phyloP scores from a whole-genome alignment of 2,797 vertebrate species.

The Nothura maculosa region DNA sequence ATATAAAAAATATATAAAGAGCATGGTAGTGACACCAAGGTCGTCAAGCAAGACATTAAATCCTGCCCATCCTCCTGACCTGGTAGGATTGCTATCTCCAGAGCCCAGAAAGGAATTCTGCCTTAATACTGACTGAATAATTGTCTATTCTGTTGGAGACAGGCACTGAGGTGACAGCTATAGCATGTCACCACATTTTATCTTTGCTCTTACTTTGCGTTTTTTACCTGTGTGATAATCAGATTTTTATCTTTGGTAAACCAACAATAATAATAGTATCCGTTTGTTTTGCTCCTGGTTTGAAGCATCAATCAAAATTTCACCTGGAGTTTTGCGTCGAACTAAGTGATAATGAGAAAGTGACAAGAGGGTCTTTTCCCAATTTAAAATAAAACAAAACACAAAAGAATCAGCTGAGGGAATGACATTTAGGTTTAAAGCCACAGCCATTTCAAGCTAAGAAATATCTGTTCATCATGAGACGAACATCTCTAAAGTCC shows the following conservation, averaged over 20 bases:
- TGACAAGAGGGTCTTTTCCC: not conserved
- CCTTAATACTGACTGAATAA: not conserved
- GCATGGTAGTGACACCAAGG: not conserved
- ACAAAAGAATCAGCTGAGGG: not conserved
- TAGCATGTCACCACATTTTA: not conserved
- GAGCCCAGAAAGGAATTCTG: not conserved
- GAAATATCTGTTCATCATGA: not conserved
- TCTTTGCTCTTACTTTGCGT: not conserved
- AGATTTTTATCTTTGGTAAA: not conserved
- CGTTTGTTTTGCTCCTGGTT: not conserved
- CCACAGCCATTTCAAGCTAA: not conserved
- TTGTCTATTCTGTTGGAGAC: not conserved
- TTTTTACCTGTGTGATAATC: not conserved
- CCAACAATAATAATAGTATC: not conserved
- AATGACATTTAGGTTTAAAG: not conserved
- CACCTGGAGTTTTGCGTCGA: not conserved
- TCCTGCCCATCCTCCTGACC: not conserved
- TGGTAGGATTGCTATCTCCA: not conserved
- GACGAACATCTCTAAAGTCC: not conserved
- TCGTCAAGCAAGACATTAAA: not conserved
- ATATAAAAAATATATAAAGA: not conserved
- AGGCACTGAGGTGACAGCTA: not conserved
- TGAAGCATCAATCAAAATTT: not conserved
- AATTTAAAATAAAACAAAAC: too few relatives aligned
- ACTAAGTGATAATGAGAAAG: accelerated